Evolutionary conservation across 2,888 invertebrate species (phyloP), one percentile per base, ranked within the genome.

Genomic region (Lamellibrachia satsuma): DNA sequence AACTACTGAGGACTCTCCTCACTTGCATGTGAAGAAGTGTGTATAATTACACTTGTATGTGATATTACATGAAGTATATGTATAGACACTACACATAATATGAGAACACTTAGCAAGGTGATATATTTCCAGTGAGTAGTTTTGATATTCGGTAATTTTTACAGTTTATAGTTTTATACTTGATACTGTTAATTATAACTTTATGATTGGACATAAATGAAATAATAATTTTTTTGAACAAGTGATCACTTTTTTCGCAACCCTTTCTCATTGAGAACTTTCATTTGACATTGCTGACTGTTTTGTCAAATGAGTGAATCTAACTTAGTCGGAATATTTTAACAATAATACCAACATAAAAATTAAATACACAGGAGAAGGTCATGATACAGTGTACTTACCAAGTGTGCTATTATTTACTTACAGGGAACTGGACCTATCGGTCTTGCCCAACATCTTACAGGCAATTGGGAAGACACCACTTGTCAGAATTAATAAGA

Each of bases 381-480:
- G 2, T 15, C 22, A 6, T 75, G 4, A 6, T 15, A 75, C 6
- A 75, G 4, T 75, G 91, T 27, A 90, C 51, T 90, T 90, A 55
- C 9, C 7, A 9, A 9, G 55, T 55, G 55, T 9, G 7, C 55
- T 55, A 55, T 9, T 75, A 22, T 75, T 75, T 75, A 75, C 22
- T 75, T 75, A 75, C 75, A 75, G 75, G 1, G 75, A 75, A n/a
- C 75, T 75, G 75, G 22, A 75, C 75, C 75, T 75, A n/a, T 75
- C 75, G 1, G 22, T 96, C 27, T 94, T 96, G 94, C 94, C 95
- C 0, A 95, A 94, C 60, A 95, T 96, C 91, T 94, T 96, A 52
- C 93, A 95, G 51, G 95, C 95, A 91, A 97, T 97, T 93, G 97
- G 97, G n/a, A 95, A 96, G 93, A 97, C 97, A 1, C 97, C 97